A percentile compares a stretch with the other conserved stretches of the same genome.
These are phyloP conservation scores for Sylvia borin DNA, from an alignment of 2,797 vertebrate genomes.

Conservation along the genomic window DNA sequence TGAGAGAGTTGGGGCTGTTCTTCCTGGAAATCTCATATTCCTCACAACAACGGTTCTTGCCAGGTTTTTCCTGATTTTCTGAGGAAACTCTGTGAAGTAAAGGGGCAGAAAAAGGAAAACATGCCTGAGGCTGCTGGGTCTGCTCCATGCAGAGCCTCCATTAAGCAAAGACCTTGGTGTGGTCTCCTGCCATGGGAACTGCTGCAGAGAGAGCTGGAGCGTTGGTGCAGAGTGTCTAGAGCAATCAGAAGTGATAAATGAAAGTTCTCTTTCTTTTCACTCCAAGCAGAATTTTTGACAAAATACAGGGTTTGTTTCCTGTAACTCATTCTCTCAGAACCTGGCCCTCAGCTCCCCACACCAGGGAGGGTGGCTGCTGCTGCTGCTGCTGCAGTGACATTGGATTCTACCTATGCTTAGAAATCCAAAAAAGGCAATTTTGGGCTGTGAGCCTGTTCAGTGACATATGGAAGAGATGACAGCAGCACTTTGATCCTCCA, in stretches of 20 bases:
- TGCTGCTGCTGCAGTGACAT: not conserved
- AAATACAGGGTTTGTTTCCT: not conserved
- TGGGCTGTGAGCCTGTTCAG: not conserved
- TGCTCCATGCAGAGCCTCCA: not conserved
- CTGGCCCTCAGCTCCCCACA: not conserved
- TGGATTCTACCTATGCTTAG: not conserved
- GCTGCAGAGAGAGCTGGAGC: not conserved
- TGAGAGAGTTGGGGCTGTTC: not conserved
- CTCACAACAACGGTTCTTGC: not conserved
- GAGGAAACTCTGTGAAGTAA: not conserved
- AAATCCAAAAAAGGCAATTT: not conserved
- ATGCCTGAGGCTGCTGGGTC: not conserved
- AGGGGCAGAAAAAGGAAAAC: not conserved
- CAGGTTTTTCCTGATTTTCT: not conserved
- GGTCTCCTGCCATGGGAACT: not conserved
- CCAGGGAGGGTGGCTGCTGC: not conserved
- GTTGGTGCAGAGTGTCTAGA: not conserved
- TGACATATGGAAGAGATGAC: not conserved
- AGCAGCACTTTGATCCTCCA: not conserved
- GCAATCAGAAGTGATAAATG: constrained; percentile 14
- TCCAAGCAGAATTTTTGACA: constrained; percentile 5
- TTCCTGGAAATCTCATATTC: not conserved
- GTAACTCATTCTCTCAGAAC: not conserved
- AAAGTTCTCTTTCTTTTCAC: not conserved
- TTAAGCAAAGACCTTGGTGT: not conserved